phyloP scores from a whole-genome alignment of 2,888 invertebrate species.

The Ophion obscuratus region DNA sequence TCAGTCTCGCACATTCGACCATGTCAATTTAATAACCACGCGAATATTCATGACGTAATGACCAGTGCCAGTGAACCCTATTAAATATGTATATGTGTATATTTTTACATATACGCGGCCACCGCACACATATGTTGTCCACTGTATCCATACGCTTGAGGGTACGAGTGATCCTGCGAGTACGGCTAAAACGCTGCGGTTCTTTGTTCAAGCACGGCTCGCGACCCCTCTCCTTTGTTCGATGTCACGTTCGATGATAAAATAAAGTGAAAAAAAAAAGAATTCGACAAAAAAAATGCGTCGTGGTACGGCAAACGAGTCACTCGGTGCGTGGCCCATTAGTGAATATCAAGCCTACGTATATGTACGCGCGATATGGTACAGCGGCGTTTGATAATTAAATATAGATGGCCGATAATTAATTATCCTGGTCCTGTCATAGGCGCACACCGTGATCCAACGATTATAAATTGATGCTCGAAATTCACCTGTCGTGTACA shows the following conservation, averaged over 20 bases:
- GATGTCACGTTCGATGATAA: slow-evolving; percentile 52
- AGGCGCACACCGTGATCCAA: neutral
- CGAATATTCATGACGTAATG: slow-evolving; percentile 2
- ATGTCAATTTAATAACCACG: slow-evolving; percentile 5
- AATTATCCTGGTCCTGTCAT: slow-evolving; percentile 44
- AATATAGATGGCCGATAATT: slow-evolving; percentile 36
- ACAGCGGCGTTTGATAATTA: slow-evolving; percentile 22
- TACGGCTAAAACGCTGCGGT: slow-evolving; percentile 36
- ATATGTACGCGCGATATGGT: neutral
- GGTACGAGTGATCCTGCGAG: slow-evolving; percentile 11
- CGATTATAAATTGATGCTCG: slow-evolving; percentile 15
- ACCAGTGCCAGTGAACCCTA: neutral
- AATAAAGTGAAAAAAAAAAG: slow-evolving; percentile 23
- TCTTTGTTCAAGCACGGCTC: slow-evolving; percentile 19
- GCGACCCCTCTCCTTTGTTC: too few species aligned
- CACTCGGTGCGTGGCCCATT: slow-evolving; percentile 5
- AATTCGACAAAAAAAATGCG: neutral
- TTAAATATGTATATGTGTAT: too few species aligned
- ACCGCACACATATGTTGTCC: too few species aligned
- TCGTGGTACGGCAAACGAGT: slow-evolving; percentile 13
- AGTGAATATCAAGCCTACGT: neutral
- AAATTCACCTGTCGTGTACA: neutral
- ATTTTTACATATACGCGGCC: too few species aligned
- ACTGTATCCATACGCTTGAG: too few species aligned
- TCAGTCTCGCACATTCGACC: slow-evolving; percentile 13